Percentiles rank a stretch among this genome's conserved stretches.
These are phyloP conservation scores for Matsumurasca onukii DNA, from an alignment of 1,140 invertebrate species.

Conservation along the genomic window DNA sequence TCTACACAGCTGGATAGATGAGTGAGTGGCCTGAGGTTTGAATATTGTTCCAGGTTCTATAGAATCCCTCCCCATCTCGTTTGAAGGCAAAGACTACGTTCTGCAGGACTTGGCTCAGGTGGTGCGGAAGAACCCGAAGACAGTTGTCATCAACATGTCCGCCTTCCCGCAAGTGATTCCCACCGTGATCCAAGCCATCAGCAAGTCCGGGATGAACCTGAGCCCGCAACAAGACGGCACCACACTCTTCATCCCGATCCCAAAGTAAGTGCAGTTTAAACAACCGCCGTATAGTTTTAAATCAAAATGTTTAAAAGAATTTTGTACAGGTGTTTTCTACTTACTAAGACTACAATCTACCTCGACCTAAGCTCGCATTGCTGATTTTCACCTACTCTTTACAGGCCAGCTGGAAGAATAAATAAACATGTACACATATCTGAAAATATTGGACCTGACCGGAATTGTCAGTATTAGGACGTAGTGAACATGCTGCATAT, in stretches of 20 bases:
- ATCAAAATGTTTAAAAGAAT: background rate
- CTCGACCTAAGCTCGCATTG: too few species aligned
- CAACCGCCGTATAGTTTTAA: slow-evolving; percentile 31
- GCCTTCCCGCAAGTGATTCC: slow-evolving; percentile 83
- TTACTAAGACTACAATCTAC: too few species aligned
- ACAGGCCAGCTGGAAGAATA: too few species aligned
- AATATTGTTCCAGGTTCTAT: slow-evolving; percentile 76
- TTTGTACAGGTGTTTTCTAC: slow-evolving; percentile 12
- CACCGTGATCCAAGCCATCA: slow-evolving; percentile 70
- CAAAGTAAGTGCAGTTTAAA: slow-evolving; percentile 69
- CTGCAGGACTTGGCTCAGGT: slow-evolving; percentile 90
- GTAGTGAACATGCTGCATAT: background rate
- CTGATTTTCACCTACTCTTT: too few species aligned
- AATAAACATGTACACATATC: too few species aligned
- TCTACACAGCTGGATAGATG: too few species aligned
- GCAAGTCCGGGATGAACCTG: slow-evolving; percentile 82
- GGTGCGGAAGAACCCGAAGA: slow-evolving; percentile 81
- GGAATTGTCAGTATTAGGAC: background rate
- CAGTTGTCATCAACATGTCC: slow-evolving; percentile 78
- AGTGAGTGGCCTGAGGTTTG: too few species aligned
- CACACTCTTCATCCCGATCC: slow-evolving; percentile 81
- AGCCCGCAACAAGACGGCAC: slow-evolving; percentile 95
- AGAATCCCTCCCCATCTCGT: slow-evolving; percentile 70
- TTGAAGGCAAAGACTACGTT: slow-evolving; percentile 79
- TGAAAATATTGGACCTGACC: too few species aligned